phyloP scores from a whole-genome alignment of 2,113 vertebrate species.

The Bufo gargarizans region DNA sequence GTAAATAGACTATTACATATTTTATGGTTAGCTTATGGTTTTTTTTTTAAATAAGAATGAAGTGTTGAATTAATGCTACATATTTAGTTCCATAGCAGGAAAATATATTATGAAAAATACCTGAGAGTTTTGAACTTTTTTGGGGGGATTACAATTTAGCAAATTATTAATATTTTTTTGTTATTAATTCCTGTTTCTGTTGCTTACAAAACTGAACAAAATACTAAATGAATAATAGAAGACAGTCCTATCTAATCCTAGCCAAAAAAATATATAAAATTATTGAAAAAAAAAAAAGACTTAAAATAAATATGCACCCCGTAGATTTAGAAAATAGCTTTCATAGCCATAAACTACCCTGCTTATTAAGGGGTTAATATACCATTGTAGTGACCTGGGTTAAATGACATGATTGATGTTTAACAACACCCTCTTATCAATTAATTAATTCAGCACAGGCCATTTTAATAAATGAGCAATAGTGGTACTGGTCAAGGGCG shows the following conservation, averaged over 20 bases:
- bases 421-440: conserved; percentile 30
- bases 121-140: too few species aligned
- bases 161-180: too few species aligned
- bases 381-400: not conserved
- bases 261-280: too few species aligned
- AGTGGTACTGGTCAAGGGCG: conserved; percentile 15
- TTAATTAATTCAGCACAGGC: conserved; percentile 14
- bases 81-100: too few species aligned
- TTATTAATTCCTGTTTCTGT: not conserved
- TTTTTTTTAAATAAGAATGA: too few species aligned
- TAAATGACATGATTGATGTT: conserved; percentile 28
- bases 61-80: too few species aligned
- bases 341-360: not conserved
- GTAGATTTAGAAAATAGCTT: not conserved
- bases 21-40: too few species aligned
- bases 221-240: not conserved
- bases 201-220: not conserved
- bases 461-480: conserved; percentile 27
- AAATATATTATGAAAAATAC: too few species aligned
- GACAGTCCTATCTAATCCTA: not conserved
- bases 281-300: not conserved
- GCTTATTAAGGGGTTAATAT: conserved; percentile 3
- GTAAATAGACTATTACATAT: too few species aligned
- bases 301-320: not conserved
- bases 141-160: too few species aligned